phyloP scores from a whole-genome alignment of 2,888 invertebrate genomes.

The Catocala sponsa region DNA sequence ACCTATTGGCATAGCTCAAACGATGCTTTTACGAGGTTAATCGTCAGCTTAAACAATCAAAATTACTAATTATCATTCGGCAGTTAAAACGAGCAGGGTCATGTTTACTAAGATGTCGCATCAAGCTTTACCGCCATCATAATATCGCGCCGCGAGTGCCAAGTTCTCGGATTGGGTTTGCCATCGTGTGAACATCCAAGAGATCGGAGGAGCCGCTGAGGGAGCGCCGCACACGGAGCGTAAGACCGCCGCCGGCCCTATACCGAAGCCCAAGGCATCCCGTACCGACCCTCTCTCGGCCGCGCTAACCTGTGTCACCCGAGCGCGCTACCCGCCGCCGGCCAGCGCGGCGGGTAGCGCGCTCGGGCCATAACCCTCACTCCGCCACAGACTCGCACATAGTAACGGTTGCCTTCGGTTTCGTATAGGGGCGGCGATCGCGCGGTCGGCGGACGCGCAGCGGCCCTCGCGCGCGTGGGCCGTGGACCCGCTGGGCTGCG shows the following conservation, averaged over 20 bases:
- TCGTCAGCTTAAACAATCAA: no score
- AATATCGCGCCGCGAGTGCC: conserved; percentile 44
- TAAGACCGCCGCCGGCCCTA: conserved; percentile 66
- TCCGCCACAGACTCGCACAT: conserved; percentile 26
- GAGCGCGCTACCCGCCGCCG: not conserved
- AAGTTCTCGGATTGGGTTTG: conserved; percentile 38
- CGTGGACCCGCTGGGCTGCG: conserved; percentile 79
- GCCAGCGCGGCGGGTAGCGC: not conserved
- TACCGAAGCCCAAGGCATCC: conserved; percentile 86
- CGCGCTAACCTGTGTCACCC: not conserved
- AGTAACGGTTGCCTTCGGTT: conserved; percentile 94
- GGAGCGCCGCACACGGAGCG: conserved; percentile 60
- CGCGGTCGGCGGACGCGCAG: conserved; percentile 54
- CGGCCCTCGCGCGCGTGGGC: conserved; percentile 74
- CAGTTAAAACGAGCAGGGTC: not conserved
- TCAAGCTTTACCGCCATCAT: not conserved
- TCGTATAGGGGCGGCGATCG: conserved; percentile 90
- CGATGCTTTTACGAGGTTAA: no score
- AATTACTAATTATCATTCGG: no score
- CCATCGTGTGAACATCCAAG: conserved; percentile 47
- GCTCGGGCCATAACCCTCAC: conserved; percentile 6
- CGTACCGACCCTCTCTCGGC: conserved; percentile 55
- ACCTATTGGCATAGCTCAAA: no score
- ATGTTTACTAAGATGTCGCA: conserved; percentile 1
- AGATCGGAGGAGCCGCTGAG: conserved; percentile 65